Base-by-base conservation (phyloP, 2,113 vertebrate genomes). In the Regulus satrapa region DNA sequence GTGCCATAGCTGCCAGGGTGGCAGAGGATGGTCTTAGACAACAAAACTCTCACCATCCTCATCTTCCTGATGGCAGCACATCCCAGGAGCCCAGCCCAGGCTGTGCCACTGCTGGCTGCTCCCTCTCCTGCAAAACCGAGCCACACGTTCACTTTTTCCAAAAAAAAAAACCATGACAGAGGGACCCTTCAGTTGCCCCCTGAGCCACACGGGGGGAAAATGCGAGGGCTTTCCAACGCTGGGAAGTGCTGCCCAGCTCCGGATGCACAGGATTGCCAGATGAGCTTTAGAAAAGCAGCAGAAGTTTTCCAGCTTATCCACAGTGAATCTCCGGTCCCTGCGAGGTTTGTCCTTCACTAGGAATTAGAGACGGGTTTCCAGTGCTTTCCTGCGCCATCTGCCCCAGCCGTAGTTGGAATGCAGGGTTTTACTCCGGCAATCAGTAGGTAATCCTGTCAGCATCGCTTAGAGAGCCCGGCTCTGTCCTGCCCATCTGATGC, bases 401-500 rank as follows among this genome's bases (percentile, higher is more conserved):
- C 92, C 91, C 95, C 38, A 48, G 69, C 84, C 71, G 63, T 31
- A 19, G 88, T 72, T 76, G 80, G 67, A 90, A 92, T 14, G 38
- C 96, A 90, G 41, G 85, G 31, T 72, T 95, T 85, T 76, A 55
- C 73, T 69, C 64, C 18, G 21, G 82, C 63, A 81, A 41, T 78
- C 77, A 43, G 89, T 10, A 74, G 86, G 84, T 58, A 88, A 92
- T 81, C 45, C 58, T 83, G 85, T 85, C 54, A 55, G 80, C 83
- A 46, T 25, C n/a, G 48, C 76, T 77, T 79, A 81, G 88, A 51
- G 64, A 75, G 46, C 54, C 74, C 13, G 41, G 63, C n/a, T 26
- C 92, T 8, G 89, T 85, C 93, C 96, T 94, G 94, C 91, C 96
- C 95, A 91, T 64, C 88, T 76, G 96, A 91, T 61, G 86, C 91